phyloP scores from a whole-genome alignment of 2,797 vertebrate species.

The Neosilurus mollespiculum region DNA sequence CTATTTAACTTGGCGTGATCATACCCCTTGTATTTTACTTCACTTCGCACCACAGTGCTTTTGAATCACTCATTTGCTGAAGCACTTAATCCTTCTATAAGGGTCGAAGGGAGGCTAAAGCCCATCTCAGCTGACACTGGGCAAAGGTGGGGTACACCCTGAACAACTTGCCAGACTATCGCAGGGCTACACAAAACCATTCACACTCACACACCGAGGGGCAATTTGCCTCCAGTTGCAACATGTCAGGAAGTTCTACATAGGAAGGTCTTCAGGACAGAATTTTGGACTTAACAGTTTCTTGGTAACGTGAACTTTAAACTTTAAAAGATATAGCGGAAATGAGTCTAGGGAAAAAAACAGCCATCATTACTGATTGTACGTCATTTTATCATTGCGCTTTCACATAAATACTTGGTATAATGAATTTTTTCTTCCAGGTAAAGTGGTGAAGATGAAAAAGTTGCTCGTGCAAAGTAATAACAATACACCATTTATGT shows the following conservation, averaged over 20 bases:
- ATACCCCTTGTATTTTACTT: not conserved
- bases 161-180: too few species aligned
- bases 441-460: not conserved
- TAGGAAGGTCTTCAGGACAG: not conserved
- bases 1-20: not conserved
- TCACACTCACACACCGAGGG: too few species aligned
- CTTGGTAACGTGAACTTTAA: not conserved
- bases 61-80: not conserved
- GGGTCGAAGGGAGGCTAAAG: too few species aligned
- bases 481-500: not conserved
- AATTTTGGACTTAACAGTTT: not conserved
- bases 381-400: not conserved
- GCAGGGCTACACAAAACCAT: too few species aligned
- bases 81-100: too few species aligned
- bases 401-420: not conserved
- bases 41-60: not conserved
- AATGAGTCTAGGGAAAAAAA: not conserved
- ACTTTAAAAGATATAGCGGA: not conserved
- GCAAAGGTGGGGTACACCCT: too few species aligned
- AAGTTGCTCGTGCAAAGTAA: not conserved
- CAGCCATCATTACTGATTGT: not conserved
- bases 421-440: not conserved
- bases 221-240: not conserved
- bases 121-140: too few species aligned
- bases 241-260: not conserved